These are phyloP conservation scores for Pollicipes pollicipes DNA, from an alignment of 1,140 invertebrate species.

Conservation along the genomic window DNA sequence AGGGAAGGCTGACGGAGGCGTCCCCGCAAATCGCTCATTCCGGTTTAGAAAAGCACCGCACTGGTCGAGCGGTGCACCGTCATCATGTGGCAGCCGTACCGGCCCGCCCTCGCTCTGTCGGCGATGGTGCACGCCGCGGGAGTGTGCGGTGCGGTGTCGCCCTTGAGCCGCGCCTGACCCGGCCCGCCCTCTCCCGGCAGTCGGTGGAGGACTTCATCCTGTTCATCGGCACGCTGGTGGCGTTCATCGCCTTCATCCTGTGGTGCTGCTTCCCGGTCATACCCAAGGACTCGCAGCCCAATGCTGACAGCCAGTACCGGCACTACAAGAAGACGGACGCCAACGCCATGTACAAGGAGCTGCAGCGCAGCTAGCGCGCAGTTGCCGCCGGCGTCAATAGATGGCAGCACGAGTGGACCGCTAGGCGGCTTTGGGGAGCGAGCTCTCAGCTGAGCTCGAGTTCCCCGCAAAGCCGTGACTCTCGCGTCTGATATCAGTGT, in stretches of 20 bases:
- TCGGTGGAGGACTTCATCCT: slow-evolving; percentile 42
- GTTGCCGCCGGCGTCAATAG: neutral
- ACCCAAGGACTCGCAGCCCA: slow-evolving; percentile 30
- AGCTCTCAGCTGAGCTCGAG: no score
- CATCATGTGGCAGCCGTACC: no score
- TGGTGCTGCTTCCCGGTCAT: slow-evolving; percentile 44
- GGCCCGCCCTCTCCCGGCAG: slow-evolving; percentile 24
- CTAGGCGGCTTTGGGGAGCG: neutral
- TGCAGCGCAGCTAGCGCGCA: neutral
- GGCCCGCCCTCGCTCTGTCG: no score
- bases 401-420: neutral
- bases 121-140: no score
- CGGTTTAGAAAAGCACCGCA: no score
- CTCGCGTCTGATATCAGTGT: no score
- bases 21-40: no score
- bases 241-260: slow-evolving; percentile 40
- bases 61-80: no score
- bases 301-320: slow-evolving; percentile 12
- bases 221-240: slow-evolving; percentile 39
- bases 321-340: slow-evolving; percentile 2
- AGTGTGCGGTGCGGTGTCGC: no score
- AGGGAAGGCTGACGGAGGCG: no score
- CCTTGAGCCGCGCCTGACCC: no score
- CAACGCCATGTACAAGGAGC: slow-evolving; percentile 5
- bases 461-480: no score